A percentile compares a stretch with the other conserved stretches of the same genome.
These are phyloP conservation scores for Brenthis ino DNA, from an alignment of 2,888 invertebrate genomes.

Conservation along the genomic window DNA sequence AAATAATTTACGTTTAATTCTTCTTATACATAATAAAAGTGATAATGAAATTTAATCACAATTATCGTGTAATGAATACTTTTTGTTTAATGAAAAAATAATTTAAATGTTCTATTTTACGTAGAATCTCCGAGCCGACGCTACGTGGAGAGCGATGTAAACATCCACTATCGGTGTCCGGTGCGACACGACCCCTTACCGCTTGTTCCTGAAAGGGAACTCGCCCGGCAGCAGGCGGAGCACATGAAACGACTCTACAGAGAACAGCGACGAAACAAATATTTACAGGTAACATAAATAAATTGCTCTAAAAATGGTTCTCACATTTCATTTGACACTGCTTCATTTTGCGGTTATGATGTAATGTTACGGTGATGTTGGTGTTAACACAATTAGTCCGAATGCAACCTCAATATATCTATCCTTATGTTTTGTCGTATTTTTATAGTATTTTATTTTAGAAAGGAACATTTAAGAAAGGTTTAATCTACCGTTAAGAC, in stretches of 20 bases:
- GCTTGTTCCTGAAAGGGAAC: constrained; percentile 92
- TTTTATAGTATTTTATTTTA: too few species aligned
- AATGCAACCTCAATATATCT: too few species aligned
- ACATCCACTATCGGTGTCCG: constrained; percentile 95
- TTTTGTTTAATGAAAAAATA: neutral
- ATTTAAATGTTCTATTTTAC: constrained; percentile 6
- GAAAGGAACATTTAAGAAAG: too few species aligned
- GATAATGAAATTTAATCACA: neutral
- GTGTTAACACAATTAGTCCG: too few species aligned
- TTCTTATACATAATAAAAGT: neutral
- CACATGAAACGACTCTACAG: constrained; percentile 95
- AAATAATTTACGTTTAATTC: neutral
- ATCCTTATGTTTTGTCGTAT: too few species aligned
- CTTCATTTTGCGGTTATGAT: too few species aligned
- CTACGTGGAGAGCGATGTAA: constrained; percentile 96
- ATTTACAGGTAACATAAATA: constrained; percentile 85
- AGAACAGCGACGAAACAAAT: constrained; percentile 94
- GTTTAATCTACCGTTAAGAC: too few species aligned
- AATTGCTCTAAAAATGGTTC: too few species aligned
- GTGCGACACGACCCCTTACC: constrained; percentile 94
- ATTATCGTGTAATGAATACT: neutral
- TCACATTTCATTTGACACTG: neutral
- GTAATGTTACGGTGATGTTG: too few species aligned
- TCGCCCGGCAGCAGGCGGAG: constrained; percentile 93
- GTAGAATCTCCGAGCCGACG: constrained; percentile 90